Conservation (phyloP, 2,797 vertebrate species). For the Cyclopterus lumpus region DNA sequence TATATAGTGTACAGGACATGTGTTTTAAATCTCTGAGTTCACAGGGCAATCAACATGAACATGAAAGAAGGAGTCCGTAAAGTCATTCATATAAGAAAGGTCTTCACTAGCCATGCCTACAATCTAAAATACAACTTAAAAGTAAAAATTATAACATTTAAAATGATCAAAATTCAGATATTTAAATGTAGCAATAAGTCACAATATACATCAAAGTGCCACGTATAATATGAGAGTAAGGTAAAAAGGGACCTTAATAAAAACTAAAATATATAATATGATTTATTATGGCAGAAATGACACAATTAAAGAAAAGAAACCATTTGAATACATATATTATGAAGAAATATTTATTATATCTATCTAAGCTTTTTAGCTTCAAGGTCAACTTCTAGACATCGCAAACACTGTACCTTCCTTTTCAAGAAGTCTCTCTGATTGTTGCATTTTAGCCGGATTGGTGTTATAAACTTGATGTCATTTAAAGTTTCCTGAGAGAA, state of each 20-base stretch:
- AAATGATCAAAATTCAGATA: no score
- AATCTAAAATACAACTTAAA: background rate
- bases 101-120: background rate
- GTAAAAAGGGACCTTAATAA: background rate
- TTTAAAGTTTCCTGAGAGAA: background rate
- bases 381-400: background rate
- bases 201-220: background rate
- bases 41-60: conserved; percentile 33
- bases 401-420: background rate
- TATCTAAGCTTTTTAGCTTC: background rate
- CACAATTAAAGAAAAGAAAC: background rate
- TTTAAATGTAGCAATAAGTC: background rate
- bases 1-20: conserved; percentile 34
- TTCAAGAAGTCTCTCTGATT: background rate
- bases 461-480: background rate
- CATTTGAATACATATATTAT: background rate
- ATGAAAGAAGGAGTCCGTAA: conserved; percentile 23
- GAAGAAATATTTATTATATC: background rate
- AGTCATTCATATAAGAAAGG: conserved; percentile 8
- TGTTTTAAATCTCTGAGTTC: conserved; percentile 48
- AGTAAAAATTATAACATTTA: background rate
- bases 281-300: background rate
- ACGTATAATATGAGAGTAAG: background rate
- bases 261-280: background rate
- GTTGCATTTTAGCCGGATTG: no score